Evolutionary conservation across 1,140 invertebrate species (phyloP), one percentile per base, ranked within the genome.

Genomic region (Lordiphosa clarofinis): DNA sequence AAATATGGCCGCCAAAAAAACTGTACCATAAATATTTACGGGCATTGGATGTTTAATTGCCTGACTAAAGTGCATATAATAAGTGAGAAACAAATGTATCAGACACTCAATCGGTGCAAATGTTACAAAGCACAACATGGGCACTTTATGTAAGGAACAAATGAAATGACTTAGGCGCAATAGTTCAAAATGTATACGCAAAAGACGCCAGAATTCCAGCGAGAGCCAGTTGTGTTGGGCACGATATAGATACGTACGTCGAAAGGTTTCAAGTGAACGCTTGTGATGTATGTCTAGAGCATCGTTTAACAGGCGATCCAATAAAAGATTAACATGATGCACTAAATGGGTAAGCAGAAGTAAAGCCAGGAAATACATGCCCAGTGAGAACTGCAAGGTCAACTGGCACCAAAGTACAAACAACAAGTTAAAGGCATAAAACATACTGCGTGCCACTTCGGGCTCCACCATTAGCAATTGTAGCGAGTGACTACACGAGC

Each of bases 191-290:
- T 76, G 64, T 1, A 82, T 12, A 0, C 65, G 49, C 15, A 67
- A 36, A 6, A 76, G 15, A 6, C 56, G 73, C 60, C 73, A 73
- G 35, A 82, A 12, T 9, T 82, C 73, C 31, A 49, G 8, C 9
- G 68, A 50, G 5, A 82, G 39, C 78, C 72, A 84, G 19, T 62
- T 47, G 28, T 78, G 73, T 5, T 65, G 78, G 0, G 19, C 36
- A 1, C 24, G 12, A n/a, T 52, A 55, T 3, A 82, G 33, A 9
- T 49, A 11, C 5, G 36, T 53, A 11, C 43, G 40, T 3, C 40
- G 44, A 0, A 33, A 37, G 10, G 46, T 24, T 21, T 49, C n/a
- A n/a, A 40, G 19, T 5, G 47, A 4, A 7, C 0, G 24, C 0
- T 7, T 13, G 6, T 33, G 11, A 8, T 61, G 49, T 2, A 47